Evolutionary conservation across 2,888 invertebrate genomes (phyloP).

Genomic region (Theretra japonica): DNA sequence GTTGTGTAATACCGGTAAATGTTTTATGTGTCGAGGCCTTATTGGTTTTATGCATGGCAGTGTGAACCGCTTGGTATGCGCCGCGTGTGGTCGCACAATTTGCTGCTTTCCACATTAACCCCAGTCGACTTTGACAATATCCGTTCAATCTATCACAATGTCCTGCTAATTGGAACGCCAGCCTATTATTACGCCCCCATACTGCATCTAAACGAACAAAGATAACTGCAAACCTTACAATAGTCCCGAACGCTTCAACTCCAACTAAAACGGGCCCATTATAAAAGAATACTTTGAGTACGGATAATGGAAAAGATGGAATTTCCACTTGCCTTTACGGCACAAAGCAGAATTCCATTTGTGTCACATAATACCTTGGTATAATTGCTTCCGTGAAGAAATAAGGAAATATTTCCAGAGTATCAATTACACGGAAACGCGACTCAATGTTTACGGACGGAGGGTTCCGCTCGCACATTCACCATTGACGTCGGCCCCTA

Average conservation of each 20-base stretch:
- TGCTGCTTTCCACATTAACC: neutral
- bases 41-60: neutral
- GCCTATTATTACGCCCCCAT: no score
- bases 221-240: neutral
- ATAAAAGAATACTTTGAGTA: conserved; percentile 21
- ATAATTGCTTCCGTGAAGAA: conserved; percentile 35
- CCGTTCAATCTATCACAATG: no score
- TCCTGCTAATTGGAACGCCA: no score
- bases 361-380: conserved; percentile 33
- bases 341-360: conserved; percentile 43
- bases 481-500: neutral
- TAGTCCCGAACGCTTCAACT: neutral
- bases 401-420: conserved; percentile 32
- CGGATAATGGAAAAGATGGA: conserved; percentile 28
- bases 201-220: neutral
- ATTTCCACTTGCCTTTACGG: conserved; percentile 35
- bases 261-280: conserved; percentile 12
- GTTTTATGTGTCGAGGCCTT: neutral
- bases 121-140: neutral
- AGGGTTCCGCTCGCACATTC: neutral
- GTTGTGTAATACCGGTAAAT: neutral
- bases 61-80: neutral
- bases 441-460: conserved; percentile 31
- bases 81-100: neutral
- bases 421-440: conserved; percentile 31